These are phyloP conservation scores for Actinia equina DNA, from an alignment of 64 coral and sea anemone genomes.

Conservation along the genomic window DNA sequence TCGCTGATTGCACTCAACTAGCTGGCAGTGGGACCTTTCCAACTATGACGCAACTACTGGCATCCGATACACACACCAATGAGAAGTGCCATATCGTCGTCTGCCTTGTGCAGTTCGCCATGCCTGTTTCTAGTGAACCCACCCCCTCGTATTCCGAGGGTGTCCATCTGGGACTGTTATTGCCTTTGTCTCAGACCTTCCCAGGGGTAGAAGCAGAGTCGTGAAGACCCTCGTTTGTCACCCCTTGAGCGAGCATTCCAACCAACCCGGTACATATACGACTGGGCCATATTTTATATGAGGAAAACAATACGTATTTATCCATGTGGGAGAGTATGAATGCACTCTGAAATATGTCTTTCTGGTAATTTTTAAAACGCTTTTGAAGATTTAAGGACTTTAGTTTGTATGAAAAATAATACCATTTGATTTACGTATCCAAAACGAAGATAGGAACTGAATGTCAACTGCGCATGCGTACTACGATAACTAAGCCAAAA, in stretches of 20 bases:
- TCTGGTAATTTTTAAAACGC: neutral
- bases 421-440: neutral
- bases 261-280: constrained; percentile 47
- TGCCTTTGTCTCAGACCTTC: constrained; percentile 97
- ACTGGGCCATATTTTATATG: neutral
- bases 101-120: constrained; percentile 67
- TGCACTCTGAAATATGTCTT: neutral
- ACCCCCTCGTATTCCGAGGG: constrained; percentile 64
- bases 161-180: constrained; percentile 56
- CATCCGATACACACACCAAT: constrained; percentile 41
- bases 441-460: neutral
- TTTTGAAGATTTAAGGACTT: neutral
- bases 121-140: constrained; percentile 93
- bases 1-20: constrained; percentile 83
- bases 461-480: neutral
- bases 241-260: constrained; percentile 92
- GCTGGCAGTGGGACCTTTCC: constrained; percentile 83
- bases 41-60: constrained; percentile 82
- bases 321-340: neutral
- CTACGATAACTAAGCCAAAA: neutral
- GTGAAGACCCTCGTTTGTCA: constrained; percentile 60
- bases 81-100: constrained; percentile 26
- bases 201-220: constrained; percentile 77
- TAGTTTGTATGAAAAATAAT: too few relatives aligned
- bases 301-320: neutral